Evolutionary conservation across 2,113 vertebrate genomes (phyloP), one percentile per base, ranked within the genome.

Genomic region (Rana temporaria): DNA sequence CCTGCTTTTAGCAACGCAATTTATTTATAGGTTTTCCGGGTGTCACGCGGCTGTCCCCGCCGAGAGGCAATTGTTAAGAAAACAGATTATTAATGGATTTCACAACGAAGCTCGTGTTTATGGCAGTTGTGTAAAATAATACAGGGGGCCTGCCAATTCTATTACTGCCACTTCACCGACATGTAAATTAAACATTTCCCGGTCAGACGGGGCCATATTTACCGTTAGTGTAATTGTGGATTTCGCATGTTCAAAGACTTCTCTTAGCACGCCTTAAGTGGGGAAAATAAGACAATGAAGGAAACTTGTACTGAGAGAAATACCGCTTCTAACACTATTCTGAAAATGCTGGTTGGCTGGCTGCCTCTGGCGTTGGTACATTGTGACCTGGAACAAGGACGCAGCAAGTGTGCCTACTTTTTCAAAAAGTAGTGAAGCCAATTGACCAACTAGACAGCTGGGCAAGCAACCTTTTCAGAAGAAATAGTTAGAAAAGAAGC

Each of bases 11-110:
- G 22, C 30, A 38, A 12, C 32, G n/a, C 57, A 32, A 52, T 63
- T 62, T 81, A 72, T 62, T 52, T 22, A 30, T 71, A 64, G 30
- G 66, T 38, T 57, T 53, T 18, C 20, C n/a, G 11, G 19, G 52
- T 60, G 55, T 53, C 48, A 52, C 48, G 3, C 24, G 42, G 62
- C 62, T n/a, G 22, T 20, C 42, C 32, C 75, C 65, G 19, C 24
- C 16, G 55, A 74, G 55, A 34, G 26, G 73, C 60, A 76, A 76
- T 34, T 76, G 56, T 63, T 63, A 38, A 62, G 19, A 76, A 63
- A 76, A 62, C 72, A 76, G 73, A 63, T 76, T 76, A 62, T 76
- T 76, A 60, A 60, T 76, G 59, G 56, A 38, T 77, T 79, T 79
- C 26, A 56, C 64, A 56, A 56, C 22, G 18, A 30, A 24, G 34